phyloP scores from a whole-genome alignment of 2,797 vertebrate species.

The Neosilurus mollespiculum region DNA sequence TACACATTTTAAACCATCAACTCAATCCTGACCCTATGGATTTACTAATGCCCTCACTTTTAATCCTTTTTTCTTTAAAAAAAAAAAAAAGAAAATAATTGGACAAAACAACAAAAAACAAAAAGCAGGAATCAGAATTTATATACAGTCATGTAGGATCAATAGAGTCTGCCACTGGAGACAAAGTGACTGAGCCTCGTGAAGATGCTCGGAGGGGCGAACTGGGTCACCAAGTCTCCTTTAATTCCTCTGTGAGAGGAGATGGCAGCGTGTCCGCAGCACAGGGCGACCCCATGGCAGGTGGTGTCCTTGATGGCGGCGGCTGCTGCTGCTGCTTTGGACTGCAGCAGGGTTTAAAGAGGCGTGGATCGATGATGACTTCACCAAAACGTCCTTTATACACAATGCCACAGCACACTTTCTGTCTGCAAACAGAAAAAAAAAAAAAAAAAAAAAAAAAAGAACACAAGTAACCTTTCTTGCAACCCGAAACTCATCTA shows the following conservation, averaged over 20 bases:
- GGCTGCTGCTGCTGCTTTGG: constrained; percentile 77
- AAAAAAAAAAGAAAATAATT: constrained; percentile 56
- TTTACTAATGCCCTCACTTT: constrained; percentile 73
- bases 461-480: too few species aligned
- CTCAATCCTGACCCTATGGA: constrained; percentile 72
- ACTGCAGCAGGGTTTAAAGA: constrained; percentile 83
- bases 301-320: constrained; percentile 62
- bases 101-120: constrained; percentile 52
- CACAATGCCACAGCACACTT: constrained; percentile 82
- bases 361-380: constrained; percentile 81
- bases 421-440: constrained; percentile 67
- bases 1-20: constrained; percentile 59
- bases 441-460: background rate
- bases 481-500: too few species aligned
- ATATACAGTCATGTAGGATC: constrained; percentile 58
- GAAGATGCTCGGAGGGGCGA: constrained; percentile 60
- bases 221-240: constrained; percentile 75
- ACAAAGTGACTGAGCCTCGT: constrained; percentile 72
- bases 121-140: constrained; percentile 51
- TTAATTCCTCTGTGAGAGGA: constrained; percentile 61
- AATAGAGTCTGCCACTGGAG: constrained; percentile 83
- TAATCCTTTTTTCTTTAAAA: constrained; percentile 48
- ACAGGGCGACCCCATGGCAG: constrained; percentile 65
- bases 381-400: constrained; percentile 83
- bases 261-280: constrained; percentile 57